Conservation (phyloP, 2,888 invertebrate species). For the Drosophila barbarae region DNA sequence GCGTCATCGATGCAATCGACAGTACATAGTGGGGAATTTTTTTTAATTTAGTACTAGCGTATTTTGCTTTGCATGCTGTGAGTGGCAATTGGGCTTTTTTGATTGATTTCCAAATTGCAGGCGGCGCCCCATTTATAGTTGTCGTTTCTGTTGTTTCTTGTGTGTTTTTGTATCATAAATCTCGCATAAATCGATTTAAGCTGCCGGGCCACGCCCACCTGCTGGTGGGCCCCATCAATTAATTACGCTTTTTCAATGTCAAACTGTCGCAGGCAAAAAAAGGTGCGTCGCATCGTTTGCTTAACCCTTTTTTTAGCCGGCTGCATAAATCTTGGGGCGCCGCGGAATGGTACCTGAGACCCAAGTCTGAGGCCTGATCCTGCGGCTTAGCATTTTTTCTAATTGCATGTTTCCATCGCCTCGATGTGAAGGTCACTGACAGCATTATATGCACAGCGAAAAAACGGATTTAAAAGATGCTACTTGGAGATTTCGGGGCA, state of each 20-base stretch:
- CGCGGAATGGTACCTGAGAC: slow-evolving; percentile 28
- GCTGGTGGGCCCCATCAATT: slow-evolving; percentile 66
- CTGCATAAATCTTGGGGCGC: slow-evolving; percentile 54
- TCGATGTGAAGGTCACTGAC: slow-evolving; percentile 48
- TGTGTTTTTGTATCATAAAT: slow-evolving; percentile 48
- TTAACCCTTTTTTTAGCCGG: slow-evolving; percentile 24
- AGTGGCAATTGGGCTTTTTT: slow-evolving; percentile 33
- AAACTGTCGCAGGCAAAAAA: slow-evolving; percentile 53
- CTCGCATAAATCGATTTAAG: slow-evolving; percentile 43
- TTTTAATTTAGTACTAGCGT: slow-evolving; percentile 1
- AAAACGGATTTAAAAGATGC: neutral
- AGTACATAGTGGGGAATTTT: slow-evolving; percentile 28
- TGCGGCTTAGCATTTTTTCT: slow-evolving; percentile 61
- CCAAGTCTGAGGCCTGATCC: slow-evolving; percentile 34
- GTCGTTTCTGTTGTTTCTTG: slow-evolving; percentile 3
- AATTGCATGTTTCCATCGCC: slow-evolving; percentile 57
- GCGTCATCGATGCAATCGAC: slow-evolving; percentile 35
- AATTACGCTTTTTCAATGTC: slow-evolving; percentile 76
- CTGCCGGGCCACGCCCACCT: slow-evolving; percentile 49
- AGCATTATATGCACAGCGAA: slow-evolving; percentile 23
- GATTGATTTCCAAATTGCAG: slow-evolving; percentile 52
- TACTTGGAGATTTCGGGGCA: neutral
- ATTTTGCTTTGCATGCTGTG: slow-evolving; percentile 15
- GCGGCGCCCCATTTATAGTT: slow-evolving; percentile 46
- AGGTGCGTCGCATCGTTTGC: slow-evolving; percentile 18